Percentiles rank a stretch among this genome's conserved stretches.
These are phyloP conservation scores for Parnassius glacialis DNA, from an alignment of 2,888 invertebrate species.

Conservation along the genomic window DNA sequence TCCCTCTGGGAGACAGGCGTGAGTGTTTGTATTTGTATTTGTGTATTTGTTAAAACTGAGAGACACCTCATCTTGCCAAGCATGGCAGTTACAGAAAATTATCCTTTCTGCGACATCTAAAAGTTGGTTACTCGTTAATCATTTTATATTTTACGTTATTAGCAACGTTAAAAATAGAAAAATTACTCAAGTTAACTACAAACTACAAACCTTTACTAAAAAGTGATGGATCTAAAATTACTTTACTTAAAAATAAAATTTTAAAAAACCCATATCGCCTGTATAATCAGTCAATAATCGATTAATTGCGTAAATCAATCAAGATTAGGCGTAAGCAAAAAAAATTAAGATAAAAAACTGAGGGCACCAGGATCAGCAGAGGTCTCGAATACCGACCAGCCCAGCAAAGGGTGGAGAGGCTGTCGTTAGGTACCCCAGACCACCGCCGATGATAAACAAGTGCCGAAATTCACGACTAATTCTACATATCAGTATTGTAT, in stretches of 20 bases:
- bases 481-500: slow-evolving; percentile 50
- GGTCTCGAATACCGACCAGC: slow-evolving; percentile 80
- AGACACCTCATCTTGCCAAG: too few relatives aligned
- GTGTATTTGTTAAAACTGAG: too few relatives aligned
- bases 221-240: too few relatives aligned
- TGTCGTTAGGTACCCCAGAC: slow-evolving; percentile 73
- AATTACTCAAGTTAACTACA: too few relatives aligned
- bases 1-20: too few relatives aligned
- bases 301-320: slow-evolving; percentile 70
- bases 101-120: too few relatives aligned
- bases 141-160: too few relatives aligned
- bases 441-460: slow-evolving; percentile 70
- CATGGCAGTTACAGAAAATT: too few relatives aligned
- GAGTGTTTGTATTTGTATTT: too few relatives aligned
- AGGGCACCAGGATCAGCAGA: slow-evolving; percentile 75
- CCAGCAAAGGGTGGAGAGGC: slow-evolving; percentile 54
- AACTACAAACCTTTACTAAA: too few relatives aligned
- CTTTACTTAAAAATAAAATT: slow-evolving; percentile 3
- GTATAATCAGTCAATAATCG: slow-evolving; percentile 39
- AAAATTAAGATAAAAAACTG: slow-evolving; percentile 72
- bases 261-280: slow-evolving; percentile 7
- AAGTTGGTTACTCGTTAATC: too few relatives aligned
- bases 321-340: slow-evolving; percentile 60
- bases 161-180: too few relatives aligned
- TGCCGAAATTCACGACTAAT: slow-evolving; percentile 57